These are phyloP conservation scores for Dascyllus trimaculatus DNA, from an alignment of 2,113 vertebrate genomes.

Conservation along the genomic window DNA sequence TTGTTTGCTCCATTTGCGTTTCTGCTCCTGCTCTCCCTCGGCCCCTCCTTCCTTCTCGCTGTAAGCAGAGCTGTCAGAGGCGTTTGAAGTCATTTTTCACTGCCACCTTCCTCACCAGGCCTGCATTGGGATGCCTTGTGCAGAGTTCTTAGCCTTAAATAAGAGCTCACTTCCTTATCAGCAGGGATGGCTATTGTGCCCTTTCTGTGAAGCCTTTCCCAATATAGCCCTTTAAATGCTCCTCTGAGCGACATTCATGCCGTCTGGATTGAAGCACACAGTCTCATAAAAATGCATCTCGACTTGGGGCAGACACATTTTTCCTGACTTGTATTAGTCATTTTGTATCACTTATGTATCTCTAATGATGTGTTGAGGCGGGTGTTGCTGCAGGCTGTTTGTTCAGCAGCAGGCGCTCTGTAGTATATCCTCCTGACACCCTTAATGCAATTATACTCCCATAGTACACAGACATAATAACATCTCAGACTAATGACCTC, in stretches of 20 bases:
- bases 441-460: slow-evolving; percentile 46
- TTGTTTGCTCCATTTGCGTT: slow-evolving; percentile 36
- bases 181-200: not conserved
- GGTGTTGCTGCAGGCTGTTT: slow-evolving; percentile 51
- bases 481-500: slow-evolving; percentile 28
- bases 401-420: slow-evolving; percentile 31
- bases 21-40: slow-evolving; percentile 7
- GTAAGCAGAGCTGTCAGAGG: slow-evolving; percentile 52
- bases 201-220: slow-evolving; percentile 15
- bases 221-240: not conserved
- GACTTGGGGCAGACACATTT: not conserved
- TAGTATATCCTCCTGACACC: slow-evolving; percentile 17
- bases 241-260: slow-evolving; percentile 1
- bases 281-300: slow-evolving; percentile 9
- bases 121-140: not conserved
- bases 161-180: slow-evolving; percentile 17
- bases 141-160: slow-evolving; percentile 8
- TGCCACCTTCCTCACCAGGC: slow-evolving; percentile 14
- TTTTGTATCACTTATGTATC: slow-evolving; percentile 38
- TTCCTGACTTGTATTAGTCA: slow-evolving; percentile 13
- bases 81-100: slow-evolving; percentile 53
- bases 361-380: slow-evolving; percentile 47
- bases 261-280: not conserved
- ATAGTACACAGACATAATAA: slow-evolving; percentile 35
- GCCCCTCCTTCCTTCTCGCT: slow-evolving; percentile 8